Evolutionary conservation across 2,888 invertebrate genomes (phyloP).

Genomic region (Eilema depressum): DNA sequence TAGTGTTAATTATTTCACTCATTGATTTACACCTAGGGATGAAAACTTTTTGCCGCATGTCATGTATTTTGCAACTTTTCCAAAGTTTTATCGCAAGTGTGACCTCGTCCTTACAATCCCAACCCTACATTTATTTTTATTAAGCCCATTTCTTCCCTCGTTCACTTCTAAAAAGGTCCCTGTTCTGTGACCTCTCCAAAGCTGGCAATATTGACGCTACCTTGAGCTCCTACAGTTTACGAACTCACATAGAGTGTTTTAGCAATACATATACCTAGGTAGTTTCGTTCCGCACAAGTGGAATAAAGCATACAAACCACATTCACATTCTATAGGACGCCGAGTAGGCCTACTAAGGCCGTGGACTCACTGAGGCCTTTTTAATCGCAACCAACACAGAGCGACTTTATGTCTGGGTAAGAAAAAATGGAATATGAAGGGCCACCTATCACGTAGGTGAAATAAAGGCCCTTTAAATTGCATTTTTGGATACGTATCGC

Average conservation of each 20-base stretch:
- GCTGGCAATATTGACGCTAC: slow-evolving; percentile 11
- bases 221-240: slow-evolving; percentile 9
- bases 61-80: neutral
- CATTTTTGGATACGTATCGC: too few relatives aligned
- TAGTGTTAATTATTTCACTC: too few relatives aligned
- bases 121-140: neutral
- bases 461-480: too few relatives aligned
- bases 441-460: too few relatives aligned
- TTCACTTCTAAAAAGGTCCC: neutral
- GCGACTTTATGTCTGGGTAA: neutral
- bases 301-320: neutral
- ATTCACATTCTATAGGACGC: neutral
- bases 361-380: neutral
- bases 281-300: neutral
- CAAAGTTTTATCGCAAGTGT: neutral
- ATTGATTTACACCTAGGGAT: too few relatives aligned
- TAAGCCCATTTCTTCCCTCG: neutral
- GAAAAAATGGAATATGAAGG: neutral
- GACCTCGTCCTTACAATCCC: neutral
- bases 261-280: slow-evolving; percentile 7
- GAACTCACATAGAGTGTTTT: slow-evolving; percentile 10
- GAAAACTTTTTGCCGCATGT: neutral
- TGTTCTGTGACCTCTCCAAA: neutral
- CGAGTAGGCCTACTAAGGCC: neutral
- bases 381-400: neutral